Evolutionary conservation across 2,113 vertebrate genomes (phyloP).

Genomic region (Syngnathus typhle): DNA sequence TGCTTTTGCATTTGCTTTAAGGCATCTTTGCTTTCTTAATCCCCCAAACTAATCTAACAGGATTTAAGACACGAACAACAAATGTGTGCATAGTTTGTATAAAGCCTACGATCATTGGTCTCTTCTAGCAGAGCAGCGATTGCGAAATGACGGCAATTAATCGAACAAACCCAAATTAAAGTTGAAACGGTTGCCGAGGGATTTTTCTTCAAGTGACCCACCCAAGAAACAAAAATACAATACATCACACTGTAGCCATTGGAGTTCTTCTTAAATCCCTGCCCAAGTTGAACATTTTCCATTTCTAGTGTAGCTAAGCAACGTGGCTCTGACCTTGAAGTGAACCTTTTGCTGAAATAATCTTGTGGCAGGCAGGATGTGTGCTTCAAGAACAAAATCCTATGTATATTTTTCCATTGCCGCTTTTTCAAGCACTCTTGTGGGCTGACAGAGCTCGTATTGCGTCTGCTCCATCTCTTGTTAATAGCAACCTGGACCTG

Average conservation of each 20-base stretch:
- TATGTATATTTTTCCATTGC: slow-evolving; percentile 13
- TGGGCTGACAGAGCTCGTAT: slow-evolving; percentile 22
- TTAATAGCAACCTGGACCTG: not conserved
- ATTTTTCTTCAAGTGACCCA: not conserved
- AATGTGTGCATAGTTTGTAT: not conserved
- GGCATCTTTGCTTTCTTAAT: not conserved
- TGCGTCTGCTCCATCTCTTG: slow-evolving; percentile 3
- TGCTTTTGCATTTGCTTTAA: not conserved
- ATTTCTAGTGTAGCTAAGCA: slow-evolving; percentile 31
- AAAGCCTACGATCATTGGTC: not conserved
- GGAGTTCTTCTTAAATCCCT: slow-evolving; percentile 21
- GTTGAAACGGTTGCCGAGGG: not conserved
- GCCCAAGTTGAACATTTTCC: slow-evolving; percentile 35
- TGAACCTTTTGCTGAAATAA: slow-evolving; percentile 38
- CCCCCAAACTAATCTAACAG: not conserved
- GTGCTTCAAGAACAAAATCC: slow-evolving; percentile 2
- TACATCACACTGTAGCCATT: not conserved
- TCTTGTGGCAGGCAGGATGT: not conserved
- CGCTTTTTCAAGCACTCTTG: not conserved
- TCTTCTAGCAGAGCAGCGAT: not conserved
- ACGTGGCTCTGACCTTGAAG: slow-evolving; percentile 36
- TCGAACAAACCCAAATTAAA: no score
- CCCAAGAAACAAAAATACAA: not conserved
- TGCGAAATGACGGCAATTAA: not conserved
- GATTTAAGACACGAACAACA: not conserved